These are phyloP conservation scores for Apis florea DNA, from an alignment of 1,140 invertebrate genomes.

Conservation along the genomic window DNA sequence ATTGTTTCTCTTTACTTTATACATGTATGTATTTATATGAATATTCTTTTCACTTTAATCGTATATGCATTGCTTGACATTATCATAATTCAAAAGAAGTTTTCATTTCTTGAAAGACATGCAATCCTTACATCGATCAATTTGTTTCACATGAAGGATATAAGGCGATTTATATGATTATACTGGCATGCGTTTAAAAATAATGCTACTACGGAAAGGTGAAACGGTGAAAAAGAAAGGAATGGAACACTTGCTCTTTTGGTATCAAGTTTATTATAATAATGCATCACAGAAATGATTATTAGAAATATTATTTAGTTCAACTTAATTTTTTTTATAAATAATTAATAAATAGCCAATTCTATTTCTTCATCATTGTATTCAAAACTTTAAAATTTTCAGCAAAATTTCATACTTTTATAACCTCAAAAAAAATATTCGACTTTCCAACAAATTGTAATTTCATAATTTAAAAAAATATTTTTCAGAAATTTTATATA, in stretches of 20 bases:
- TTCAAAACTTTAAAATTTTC: too few relatives aligned
- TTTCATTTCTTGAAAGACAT: neutral
- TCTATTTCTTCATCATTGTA: too few relatives aligned
- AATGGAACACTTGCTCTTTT: neutral
- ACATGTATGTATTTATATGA: neutral
- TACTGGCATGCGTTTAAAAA: neutral
- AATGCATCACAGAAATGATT: neutral
- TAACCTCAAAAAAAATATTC: too few relatives aligned
- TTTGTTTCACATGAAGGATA: neutral
- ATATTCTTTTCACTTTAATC: neutral
- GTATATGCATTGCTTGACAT: neutral
- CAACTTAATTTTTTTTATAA: too few relatives aligned
- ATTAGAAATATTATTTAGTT: neutral
- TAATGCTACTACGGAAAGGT: neutral
- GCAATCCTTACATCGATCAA: neutral
- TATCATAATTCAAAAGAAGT: neutral
- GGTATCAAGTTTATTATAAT: neutral
- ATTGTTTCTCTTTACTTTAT: neutral
- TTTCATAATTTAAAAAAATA: too few relatives aligned
- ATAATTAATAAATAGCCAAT: too few relatives aligned
- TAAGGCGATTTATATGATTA: neutral
- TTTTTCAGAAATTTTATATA: too few relatives aligned
- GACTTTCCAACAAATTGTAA: too few relatives aligned
- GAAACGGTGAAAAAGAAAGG: neutral
- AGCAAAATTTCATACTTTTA: too few relatives aligned